phyloP scores from a whole-genome alignment of 2,888 invertebrate species.

The Nomada lathburiana region DNA sequence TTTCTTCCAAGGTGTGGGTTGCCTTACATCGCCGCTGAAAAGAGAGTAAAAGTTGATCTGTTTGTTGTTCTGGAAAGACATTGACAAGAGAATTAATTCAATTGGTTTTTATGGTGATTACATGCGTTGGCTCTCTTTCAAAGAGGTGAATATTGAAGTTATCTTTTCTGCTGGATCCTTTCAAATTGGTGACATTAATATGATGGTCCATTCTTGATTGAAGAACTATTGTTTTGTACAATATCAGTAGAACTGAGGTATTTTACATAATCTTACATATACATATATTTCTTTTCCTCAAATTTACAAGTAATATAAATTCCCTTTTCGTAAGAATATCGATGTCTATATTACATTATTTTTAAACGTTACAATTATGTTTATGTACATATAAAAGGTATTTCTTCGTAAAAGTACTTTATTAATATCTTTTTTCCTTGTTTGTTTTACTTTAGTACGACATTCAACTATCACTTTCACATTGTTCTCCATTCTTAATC shows the following conservation, averaged over 20 bases:
- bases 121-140: not conserved
- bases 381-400: conserved; percentile 32
- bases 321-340: conserved; percentile 37
- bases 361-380: conserved; percentile 20
- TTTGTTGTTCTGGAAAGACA: conserved; percentile 6
- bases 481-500: not conserved
- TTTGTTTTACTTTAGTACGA: not conserved
- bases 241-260: conserved; percentile 1
- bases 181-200: not conserved
- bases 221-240: conserved; percentile 32
- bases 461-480: not conserved
- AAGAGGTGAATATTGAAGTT: not conserved
- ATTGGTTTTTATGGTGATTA: not conserved
- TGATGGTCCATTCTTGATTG: not conserved
- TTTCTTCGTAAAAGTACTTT: conserved; percentile 1
- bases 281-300: conserved; percentile 35
- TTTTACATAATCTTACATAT: conserved; percentile 18
- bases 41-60: not conserved
- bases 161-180: too few species aligned
- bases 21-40: not conserved
- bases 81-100: not conserved
- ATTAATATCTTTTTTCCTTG: not conserved
- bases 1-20: too few species aligned
- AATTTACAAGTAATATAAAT: conserved; percentile 49
- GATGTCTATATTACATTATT: conserved; percentile 45